Base-by-base conservation (phyloP, 2,888 invertebrate genomes). In the Calliphora vomitoria region DNA sequence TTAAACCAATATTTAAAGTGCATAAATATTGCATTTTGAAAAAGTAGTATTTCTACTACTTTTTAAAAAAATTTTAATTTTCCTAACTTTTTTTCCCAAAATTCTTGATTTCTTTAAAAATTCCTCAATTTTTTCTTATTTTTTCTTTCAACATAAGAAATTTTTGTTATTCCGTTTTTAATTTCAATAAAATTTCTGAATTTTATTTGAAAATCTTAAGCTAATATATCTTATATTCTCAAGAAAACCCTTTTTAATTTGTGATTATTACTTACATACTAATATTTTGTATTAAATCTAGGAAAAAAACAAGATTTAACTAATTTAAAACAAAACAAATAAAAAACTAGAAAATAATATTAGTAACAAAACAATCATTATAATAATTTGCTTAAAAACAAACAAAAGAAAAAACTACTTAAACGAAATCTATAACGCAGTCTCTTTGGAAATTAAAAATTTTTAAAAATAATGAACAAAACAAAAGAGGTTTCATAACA, bases 381-480 rank as follows among this genome's bases (percentile, higher is more conserved):
- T 47, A 53, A 35, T 41, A 53, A 71, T 80, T 80, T 58, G 35
- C 38, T 68, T 68, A 72, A 35, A 62, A 58, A 66, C 13, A 66
- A 55, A 71, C 47, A 8, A 60, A 74, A 68, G 62, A 18, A 82
- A n/a, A 72, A 79, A 78, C 53, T 62, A 58, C 20, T 58, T 8
- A 55, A 78, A 82, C 69, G 35, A 60, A 79, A 74, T 68, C 68
- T 69, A 47, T 80, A 72, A 83, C 66, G 86, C 89, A 89, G 88
- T 89, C 89, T 89, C 89, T 89, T 88, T 89, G 88, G 89, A 89
- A 88, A 86, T 75, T 44, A 78, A 78, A 78, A 62, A 25, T 75
- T 71, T 55, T 58, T 69, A 69, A 25, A 68, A 55, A 41, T 31
- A 47, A 68, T 58, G 60, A n/a, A 11, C 0, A 53, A 60, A 15